Percentiles rank a stretch among this genome's conserved stretches.
phyloP scores from a whole-genome alignment of 2,113 vertebrate species.

The Scomber japonicus region DNA sequence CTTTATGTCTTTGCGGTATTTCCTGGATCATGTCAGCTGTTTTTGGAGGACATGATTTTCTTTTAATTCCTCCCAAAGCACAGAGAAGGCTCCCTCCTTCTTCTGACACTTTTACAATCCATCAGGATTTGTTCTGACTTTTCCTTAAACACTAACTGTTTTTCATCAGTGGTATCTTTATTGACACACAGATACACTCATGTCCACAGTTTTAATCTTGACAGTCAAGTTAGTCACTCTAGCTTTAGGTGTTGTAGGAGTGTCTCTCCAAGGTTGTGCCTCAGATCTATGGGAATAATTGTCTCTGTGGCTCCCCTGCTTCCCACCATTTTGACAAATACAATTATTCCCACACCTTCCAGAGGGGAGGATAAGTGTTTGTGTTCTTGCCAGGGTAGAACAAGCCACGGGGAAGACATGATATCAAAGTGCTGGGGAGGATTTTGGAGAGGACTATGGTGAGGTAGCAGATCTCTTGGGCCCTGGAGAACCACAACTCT shows the following conservation, averaged over 20 bases:
- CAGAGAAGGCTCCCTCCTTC: conserved; percentile 41
- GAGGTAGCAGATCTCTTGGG: conserved; percentile 49
- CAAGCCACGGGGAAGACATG: conserved; percentile 35
- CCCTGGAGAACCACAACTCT: conserved; percentile 34
- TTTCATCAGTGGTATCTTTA: conserved; percentile 49
- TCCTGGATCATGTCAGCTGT: conserved; percentile 68
- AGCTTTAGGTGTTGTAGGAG: conserved; percentile 19
- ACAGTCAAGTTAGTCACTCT: not conserved
- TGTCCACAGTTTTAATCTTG: conserved; percentile 1
- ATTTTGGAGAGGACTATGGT: conserved; percentile 20
- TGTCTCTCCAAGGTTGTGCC: conserved; percentile 31
- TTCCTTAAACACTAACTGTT: conserved; percentile 42
- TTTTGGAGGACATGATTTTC: conserved; percentile 45
- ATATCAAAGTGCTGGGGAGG: conserved; percentile 52
- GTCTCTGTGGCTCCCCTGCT: conserved; percentile 44
- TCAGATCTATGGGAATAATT: conserved; percentile 37
- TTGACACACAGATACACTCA: conserved; percentile 32
- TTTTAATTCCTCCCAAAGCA: conserved; percentile 60
- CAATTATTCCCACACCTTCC: conserved; percentile 68
- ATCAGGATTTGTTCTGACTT: conserved; percentile 52
- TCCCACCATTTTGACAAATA: conserved; percentile 56
- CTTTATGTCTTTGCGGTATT: conserved; percentile 68
- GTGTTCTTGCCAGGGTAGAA: conserved; percentile 44
- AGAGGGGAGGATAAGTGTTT: conserved; percentile 55
- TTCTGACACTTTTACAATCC: conserved; percentile 56